Evolutionary conservation across 2,888 invertebrate genomes (phyloP), one percentile per base, ranked within the genome.

Genomic region (Diachrysia chrysitis): DNA sequence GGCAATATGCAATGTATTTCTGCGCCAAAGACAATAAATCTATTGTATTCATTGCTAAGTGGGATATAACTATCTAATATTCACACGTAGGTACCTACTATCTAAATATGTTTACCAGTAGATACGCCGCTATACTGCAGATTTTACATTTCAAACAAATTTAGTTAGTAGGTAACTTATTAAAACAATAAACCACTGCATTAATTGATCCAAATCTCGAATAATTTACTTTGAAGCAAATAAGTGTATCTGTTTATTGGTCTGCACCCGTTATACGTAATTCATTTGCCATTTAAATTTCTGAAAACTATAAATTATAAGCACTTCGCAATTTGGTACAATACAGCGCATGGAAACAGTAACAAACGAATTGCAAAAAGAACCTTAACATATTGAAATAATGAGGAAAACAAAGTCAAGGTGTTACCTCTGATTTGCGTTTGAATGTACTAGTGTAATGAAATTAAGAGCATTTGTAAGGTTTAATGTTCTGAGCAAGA

Each of bases 141-240:
- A 7, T 1, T 16, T 37, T 16, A 37, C 37, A 16, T 37, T 0
- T 46, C 78, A 62, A 73, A 53, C 53, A 46, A 72, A 73, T 61
- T 77, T 29, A 51, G 21, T 46, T 65, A 71, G 10, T 32, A 10
- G 10, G 78, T 69, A 68, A 73, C 68, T 81, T 68, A 81, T 81
- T 71, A 62, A 19, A n/a, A 32, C 29, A 25, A 64, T 64, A 64
- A 71, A 66, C 61, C 53, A 6, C 6, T 46, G 66, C 51, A 58
- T 66, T 71, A 70, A 82, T 71, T 77, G 51, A 58, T 62, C 42
- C 10, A 60, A 60, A 71, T 71, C 65, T 66, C 57, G 23, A 58
- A 74, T 59, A 71, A 66, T 66, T 69, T 53, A 68, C 51, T 66
- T 35, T 23, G 58, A 37, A 17, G 29, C 37, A 53, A 65, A 69